Percentiles rank a stretch among this genome's conserved stretches.
Conservation (phyloP, 2,888 invertebrate species). For the Halocaridina rubra region DNA sequence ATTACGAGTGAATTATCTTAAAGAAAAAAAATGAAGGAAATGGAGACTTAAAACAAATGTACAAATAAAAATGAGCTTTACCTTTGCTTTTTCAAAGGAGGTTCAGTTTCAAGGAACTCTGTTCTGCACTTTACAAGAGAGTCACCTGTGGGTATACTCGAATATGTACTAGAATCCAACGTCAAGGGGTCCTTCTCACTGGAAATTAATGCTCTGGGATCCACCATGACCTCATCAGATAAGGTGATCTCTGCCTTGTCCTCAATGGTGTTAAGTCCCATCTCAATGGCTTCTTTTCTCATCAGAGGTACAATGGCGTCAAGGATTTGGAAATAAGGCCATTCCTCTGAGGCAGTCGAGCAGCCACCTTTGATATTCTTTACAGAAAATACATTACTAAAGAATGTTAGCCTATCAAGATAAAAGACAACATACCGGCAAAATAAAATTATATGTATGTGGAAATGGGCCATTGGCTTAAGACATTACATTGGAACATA, state of each 20-base stretch:
- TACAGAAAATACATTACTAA: no score
- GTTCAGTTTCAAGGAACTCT: conserved; percentile 5
- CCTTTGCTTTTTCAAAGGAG: conserved; percentile 17
- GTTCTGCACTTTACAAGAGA: neutral
- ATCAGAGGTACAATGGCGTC: conserved; percentile 50
- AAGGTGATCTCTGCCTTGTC: neutral
- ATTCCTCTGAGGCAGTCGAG: conserved; percentile 36
- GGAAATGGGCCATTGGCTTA: no score
- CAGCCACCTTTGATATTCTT: conserved; percentile 46
- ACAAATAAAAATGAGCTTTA: no score
- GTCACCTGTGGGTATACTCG: no score
- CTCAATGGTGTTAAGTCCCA: neutral
- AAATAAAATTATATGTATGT: no score
- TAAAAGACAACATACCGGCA: no score
- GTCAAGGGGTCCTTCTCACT: neutral
- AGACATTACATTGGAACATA: no score
- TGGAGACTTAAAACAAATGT: no score
- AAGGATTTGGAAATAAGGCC: conserved; percentile 48
- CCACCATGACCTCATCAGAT: neutral
- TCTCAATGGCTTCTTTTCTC: conserved; percentile 38
- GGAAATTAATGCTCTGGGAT: neutral
- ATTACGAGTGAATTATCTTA: no score
- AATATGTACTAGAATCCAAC: no score
- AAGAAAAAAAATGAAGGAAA: no score
- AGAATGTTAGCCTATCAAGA: no score